A percentile compares a stretch with the other conserved stretches of the same genome.
phyloP scores from a whole-genome alignment of 2,888 invertebrate species.

The Tinea trinotella region DNA sequence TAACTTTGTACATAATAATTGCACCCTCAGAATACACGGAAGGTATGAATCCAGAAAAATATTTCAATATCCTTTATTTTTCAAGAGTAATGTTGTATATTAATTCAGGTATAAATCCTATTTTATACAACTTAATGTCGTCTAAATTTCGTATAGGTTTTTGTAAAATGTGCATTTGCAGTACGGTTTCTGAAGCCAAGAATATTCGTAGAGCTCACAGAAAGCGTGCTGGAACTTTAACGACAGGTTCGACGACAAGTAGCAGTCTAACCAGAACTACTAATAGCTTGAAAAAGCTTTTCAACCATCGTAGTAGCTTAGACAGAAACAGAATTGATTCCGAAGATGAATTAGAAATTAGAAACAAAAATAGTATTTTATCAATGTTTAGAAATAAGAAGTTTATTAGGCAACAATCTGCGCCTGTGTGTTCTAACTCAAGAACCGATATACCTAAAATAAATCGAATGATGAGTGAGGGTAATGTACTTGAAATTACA shows the following conservation, averaged over 20 bases:
- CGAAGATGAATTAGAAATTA: not conserved
- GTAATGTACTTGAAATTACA: slow-evolving; percentile 32
- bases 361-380: slow-evolving; percentile 36
- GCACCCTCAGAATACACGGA: slow-evolving; percentile 79
- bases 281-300: slow-evolving; percentile 67
- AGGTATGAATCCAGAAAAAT: slow-evolving; percentile 81
- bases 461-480: slow-evolving; percentile 55
- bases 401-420: slow-evolving; percentile 58
- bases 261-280: slow-evolving; percentile 75
- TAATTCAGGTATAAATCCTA: slow-evolving; percentile 92
- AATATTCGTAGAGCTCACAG: slow-evolving; percentile 55
- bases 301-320: slow-evolving; percentile 55
- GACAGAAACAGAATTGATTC: slow-evolving; percentile 35
- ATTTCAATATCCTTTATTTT: slow-evolving; percentile 87
- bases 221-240: slow-evolving; percentile 63
- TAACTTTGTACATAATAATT: slow-evolving; percentile 87
- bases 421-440: slow-evolving; percentile 45
- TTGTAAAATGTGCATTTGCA: slow-evolving; percentile 76
- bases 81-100: slow-evolving; percentile 89
- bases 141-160: slow-evolving; percentile 91
- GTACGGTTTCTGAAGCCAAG: slow-evolving; percentile 42
- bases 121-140: slow-evolving; percentile 93
- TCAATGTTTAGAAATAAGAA: slow-evolving; percentile 48
- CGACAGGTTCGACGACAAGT: slow-evolving; percentile 74
- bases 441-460: slow-evolving; percentile 37